These are phyloP conservation scores for Pollicipes pollicipes DNA, from an alignment of 1,140 invertebrate genomes.

Conservation along the genomic window DNA sequence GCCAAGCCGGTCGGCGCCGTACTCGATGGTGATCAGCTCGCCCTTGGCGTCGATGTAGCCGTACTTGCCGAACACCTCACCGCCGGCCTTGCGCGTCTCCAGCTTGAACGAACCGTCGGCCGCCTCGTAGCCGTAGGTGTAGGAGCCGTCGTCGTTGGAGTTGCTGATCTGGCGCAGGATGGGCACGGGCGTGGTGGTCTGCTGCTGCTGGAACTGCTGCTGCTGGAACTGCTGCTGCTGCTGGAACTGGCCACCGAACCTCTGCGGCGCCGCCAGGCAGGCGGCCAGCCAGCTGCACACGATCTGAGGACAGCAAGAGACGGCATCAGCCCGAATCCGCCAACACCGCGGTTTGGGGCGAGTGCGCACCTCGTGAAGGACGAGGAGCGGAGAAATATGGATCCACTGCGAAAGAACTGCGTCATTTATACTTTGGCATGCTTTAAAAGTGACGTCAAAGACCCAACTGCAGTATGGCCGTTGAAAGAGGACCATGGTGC, in stretches of 20 bases:
- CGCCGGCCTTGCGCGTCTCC: slow-evolving; percentile 57
- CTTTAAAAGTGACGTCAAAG: too few species aligned
- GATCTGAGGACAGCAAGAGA: background rate
- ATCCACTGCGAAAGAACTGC: too few species aligned
- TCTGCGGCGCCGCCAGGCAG: background rate
- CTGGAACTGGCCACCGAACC: background rate
- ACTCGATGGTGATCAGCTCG: slow-evolving; percentile 65
- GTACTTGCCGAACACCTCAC: slow-evolving; percentile 69
- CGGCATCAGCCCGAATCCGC: too few species aligned
- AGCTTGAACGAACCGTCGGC: slow-evolving; percentile 64
- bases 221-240: background rate
- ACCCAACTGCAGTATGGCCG: too few species aligned
- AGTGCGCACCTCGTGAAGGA: too few species aligned
- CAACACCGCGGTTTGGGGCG: too few species aligned
- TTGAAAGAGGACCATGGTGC: too few species aligned
- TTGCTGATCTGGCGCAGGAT: slow-evolving; percentile 57
- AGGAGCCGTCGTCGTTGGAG: slow-evolving; percentile 62
- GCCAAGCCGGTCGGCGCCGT: slow-evolving; percentile 28
- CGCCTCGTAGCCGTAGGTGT: slow-evolving; percentile 67
- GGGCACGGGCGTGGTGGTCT: slow-evolving; percentile 28
- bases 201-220: background rate
- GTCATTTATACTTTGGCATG: too few species aligned
- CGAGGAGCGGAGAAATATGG: too few species aligned
- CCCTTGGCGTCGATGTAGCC: slow-evolving; percentile 63
- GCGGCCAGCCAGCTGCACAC: background rate